Evolutionary conservation across 2,113 vertebrate species (phyloP), one percentile per base, ranked within the genome.

Genomic region (Passer domesticus): DNA sequence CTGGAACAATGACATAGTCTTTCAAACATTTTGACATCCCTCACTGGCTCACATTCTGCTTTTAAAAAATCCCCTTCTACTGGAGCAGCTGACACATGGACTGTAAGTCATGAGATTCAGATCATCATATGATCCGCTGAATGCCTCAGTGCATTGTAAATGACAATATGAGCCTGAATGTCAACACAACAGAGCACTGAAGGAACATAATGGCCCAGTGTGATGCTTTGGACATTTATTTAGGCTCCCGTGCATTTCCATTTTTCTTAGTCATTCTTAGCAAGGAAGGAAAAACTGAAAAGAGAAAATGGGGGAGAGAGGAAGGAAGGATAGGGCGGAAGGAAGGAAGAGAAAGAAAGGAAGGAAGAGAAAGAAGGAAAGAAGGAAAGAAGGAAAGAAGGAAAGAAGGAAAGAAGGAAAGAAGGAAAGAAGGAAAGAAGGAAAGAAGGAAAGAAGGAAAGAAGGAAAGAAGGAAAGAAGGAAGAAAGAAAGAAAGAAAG

Each of bases 1-100:
- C 62, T 84, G 78, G 80, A 84, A 94, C 68, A 87, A 37, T 89
- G 90, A 64, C 93, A 93, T 28, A 73, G 47, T 76, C 91, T 86
- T 96, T 95, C 74, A 90, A 93, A 66, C 30, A 87, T 46, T 94
- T 68, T 96, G 92, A 97, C 95, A 94, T 92, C 87, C 39, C 35
- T 96, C 85, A 87, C 52, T 78, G 91, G 55, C 73, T 97, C 93
- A 94, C 87, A 93, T 87, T 79, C 56, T 33, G 33, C 85, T 93
- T 94, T 62, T 5, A 84, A 70, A 70, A 94, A 89, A 68, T 58
- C 67, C 31, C 50, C 27, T 7, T 41, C 2, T 6, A 33, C 80
- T 80, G 62, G 24, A 70, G 70, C 63, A 92, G 67, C 76, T 96
- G 92, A 96, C 74, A 96, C 64, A 87, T 47, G 46, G 87, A 55